These are phyloP conservation scores for Synaphobranchus kaupii DNA, from an alignment of 2,797 vertebrate species.

Conservation along the genomic window DNA sequence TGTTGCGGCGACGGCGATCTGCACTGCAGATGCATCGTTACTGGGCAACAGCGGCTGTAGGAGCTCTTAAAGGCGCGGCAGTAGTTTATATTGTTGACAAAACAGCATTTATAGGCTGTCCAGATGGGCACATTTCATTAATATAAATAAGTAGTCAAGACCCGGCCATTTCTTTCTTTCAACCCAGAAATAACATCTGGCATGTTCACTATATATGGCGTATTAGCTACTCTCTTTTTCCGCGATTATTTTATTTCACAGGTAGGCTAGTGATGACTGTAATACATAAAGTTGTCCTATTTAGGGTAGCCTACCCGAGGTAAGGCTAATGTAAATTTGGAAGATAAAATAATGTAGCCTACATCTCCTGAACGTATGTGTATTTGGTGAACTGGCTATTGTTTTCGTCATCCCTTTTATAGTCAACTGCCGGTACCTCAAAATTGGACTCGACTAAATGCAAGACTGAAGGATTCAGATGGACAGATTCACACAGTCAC, in stretches of 20 bases:
- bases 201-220: neutral
- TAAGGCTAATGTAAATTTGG: neutral
- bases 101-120: slow-evolving; percentile 14
- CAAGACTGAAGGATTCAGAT: neutral
- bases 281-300: neutral
- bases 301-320: neutral
- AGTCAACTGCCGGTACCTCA: neutral
- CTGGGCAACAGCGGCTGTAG: slow-evolving; percentile 55
- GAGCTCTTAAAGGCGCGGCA: slow-evolving; percentile 62
- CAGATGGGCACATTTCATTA: neutral
- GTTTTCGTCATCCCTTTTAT: neutral
- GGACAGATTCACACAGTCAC: neutral
- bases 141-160: neutral
- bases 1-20: slow-evolving; percentile 53
- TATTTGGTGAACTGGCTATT: neutral
- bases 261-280: neutral
- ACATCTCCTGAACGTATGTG: neutral
- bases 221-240: neutral
- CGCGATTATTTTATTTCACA: neutral
- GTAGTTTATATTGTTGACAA: slow-evolving; percentile 34
- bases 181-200: neutral
- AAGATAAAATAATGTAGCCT: neutral
- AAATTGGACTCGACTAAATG: neutral
- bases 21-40: slow-evolving; percentile 73
- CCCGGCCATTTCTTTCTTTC: neutral